phyloP scores from a whole-genome alignment of 2,797 vertebrate species.

The Lagorchestes hirsutus region DNA sequence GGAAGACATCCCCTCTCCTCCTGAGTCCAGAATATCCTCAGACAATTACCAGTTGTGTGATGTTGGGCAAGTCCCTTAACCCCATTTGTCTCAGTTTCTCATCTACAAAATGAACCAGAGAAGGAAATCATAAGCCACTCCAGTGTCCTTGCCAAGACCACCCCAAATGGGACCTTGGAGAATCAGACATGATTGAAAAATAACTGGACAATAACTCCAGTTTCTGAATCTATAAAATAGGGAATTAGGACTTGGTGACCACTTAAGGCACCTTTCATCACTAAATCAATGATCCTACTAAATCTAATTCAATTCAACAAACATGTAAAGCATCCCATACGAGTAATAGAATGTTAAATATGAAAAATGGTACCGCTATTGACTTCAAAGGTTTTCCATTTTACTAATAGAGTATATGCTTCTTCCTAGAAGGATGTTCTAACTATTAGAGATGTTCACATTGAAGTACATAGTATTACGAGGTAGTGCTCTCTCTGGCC shows the following conservation, averaged over 20 bases:
- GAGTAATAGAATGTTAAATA: background rate
- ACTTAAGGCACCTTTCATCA: background rate
- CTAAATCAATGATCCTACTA: background rate
- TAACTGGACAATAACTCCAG: no score
- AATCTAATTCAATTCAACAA: background rate
- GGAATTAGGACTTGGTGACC: background rate
- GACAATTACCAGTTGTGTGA: background rate
- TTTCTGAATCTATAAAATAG: background rate
- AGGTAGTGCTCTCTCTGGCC: background rate
- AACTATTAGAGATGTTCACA: background rate
- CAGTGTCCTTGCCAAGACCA: background rate
- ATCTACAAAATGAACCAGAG: background rate
- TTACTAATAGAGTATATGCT: background rate
- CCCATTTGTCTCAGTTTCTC: background rate
- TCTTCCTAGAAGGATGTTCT: background rate
- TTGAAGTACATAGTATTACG: background rate
- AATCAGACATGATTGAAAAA: no score
- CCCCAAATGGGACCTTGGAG: no score
- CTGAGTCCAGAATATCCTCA: background rate
- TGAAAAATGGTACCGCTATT: background rate
- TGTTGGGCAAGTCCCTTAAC: background rate
- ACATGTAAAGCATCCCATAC: background rate
- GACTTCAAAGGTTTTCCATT: background rate
- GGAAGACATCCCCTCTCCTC: background rate
- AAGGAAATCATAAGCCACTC: background rate